Percentiles rank a stretch among this genome's conserved stretches.
Evolutionary conservation across 2,113 vertebrate genomes (phyloP).

Genomic region (Dermatemys mawii): DNA sequence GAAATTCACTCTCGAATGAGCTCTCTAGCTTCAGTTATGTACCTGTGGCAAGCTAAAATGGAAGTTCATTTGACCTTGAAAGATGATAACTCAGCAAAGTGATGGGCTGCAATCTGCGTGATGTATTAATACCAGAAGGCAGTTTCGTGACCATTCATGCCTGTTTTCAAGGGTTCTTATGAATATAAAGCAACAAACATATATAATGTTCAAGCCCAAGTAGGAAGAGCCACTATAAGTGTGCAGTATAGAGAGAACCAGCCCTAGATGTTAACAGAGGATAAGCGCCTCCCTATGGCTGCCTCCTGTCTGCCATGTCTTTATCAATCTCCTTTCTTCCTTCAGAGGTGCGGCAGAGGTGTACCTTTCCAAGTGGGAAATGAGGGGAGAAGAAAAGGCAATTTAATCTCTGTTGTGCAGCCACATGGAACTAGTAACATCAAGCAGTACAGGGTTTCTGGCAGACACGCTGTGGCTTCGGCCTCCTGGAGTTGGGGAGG

Average conservation of each 20-base stretch:
- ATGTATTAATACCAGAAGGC: not conserved
- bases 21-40: not conserved
- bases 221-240: not conserved
- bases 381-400: not conserved
- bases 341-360: not conserved
- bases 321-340: not conserved
- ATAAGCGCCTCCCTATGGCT: not conserved
- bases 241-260: not conserved
- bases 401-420: fast-evolving
- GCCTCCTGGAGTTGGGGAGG: not conserved
- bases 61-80: not conserved
- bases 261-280: not conserved
- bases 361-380: not conserved
- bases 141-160: not conserved
- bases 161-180: not conserved
- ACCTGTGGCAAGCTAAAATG: not conserved
- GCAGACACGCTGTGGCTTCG: not conserved
- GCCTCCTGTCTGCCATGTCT: not conserved
- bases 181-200: not conserved
- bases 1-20: not conserved
- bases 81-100: fast-evolving
- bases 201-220: not conserved
- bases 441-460: not conserved
- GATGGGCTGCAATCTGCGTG: not conserved
- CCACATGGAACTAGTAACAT: not conserved